Percentiles rank a stretch among this genome's conserved stretches.
Evolutionary conservation across 2,113 vertebrate species (phyloP).

Genomic region (Xerus inauris): DNA sequence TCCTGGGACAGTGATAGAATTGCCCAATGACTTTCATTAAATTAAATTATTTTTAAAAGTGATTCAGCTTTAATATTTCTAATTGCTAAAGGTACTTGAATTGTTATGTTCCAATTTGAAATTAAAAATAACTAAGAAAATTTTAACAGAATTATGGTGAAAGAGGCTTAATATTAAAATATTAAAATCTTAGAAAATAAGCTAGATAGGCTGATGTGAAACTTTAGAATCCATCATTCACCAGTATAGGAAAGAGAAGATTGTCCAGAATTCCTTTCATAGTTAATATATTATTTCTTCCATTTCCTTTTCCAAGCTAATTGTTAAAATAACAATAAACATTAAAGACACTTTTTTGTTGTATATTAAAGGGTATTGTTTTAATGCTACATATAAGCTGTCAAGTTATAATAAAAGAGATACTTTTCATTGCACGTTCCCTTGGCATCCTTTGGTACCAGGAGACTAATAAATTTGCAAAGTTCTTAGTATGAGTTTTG

Average conservation of each 20-base stretch:
- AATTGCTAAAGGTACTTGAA: background rate
- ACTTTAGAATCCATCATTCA: background rate
- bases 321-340: slow-evolving; percentile 10
- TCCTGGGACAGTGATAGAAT: background rate
- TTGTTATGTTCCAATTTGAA: background rate
- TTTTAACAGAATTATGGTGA: background rate
- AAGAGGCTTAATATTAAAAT: background rate
- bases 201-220: background rate
- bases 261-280: background rate
- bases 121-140: slow-evolving; percentile 19
- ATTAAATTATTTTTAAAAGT: background rate
- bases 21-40: background rate
- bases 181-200: slow-evolving; percentile 10
- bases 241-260: background rate
- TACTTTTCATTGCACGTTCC: background rate
- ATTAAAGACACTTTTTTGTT: slow-evolving; percentile 16
- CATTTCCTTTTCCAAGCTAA: background rate
- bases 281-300: slow-evolving; percentile 4
- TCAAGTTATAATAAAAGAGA: slow-evolving; percentile 55
- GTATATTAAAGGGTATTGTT: slow-evolving; percentile 20
- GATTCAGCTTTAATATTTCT: background rate
- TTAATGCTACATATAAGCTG: background rate
- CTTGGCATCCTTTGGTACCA: background rate
- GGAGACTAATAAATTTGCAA: slow-evolving; percentile 41
- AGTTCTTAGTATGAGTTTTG: slow-evolving; percentile 20